Conservation (phyloP, 2,888 invertebrate genomes). For the Lycaena phlaeas region DNA sequence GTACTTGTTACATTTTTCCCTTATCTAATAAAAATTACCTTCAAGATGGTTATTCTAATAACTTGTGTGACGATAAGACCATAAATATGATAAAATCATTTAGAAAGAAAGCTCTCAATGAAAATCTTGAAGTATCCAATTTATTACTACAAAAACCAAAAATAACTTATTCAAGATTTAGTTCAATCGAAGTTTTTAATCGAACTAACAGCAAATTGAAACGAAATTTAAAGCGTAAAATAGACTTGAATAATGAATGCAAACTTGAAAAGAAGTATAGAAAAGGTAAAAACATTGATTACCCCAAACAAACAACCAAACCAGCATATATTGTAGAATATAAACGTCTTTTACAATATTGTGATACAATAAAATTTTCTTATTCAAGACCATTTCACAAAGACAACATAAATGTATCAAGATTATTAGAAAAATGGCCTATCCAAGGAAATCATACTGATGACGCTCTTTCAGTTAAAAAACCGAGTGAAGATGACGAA, state of each 20-base stretch:
- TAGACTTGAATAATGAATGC: conserved; percentile 30
- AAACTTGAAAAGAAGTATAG: conserved; percentile 37
- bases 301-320: conserved; percentile 33
- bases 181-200: neutral
- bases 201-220: conserved; percentile 16
- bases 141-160: conserved; percentile 35
- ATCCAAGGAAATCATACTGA: conserved; percentile 23
- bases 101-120: conserved; percentile 15
- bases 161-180: conserved; percentile 34
- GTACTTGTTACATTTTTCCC: conserved; percentile 39
- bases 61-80: conserved; percentile 12
- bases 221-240: conserved; percentile 41
- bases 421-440: conserved; percentile 43
- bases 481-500: conserved; percentile 19
- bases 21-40: conserved; percentile 19
- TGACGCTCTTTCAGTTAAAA: neutral
- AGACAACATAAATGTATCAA: conserved; percentile 41
- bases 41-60: conserved; percentile 16
- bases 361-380: conserved; percentile 51
- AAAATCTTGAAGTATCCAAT: conserved; percentile 6
- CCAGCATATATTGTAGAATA: conserved; percentile 43
- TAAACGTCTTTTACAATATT: conserved; percentile 42
- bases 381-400: conserved; percentile 48
- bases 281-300: conserved; percentile 55
- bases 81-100: conserved; percentile 13